phyloP scores from a whole-genome alignment of 2,797 vertebrate genomes.

The Cetoscarus ocellatus region DNA sequence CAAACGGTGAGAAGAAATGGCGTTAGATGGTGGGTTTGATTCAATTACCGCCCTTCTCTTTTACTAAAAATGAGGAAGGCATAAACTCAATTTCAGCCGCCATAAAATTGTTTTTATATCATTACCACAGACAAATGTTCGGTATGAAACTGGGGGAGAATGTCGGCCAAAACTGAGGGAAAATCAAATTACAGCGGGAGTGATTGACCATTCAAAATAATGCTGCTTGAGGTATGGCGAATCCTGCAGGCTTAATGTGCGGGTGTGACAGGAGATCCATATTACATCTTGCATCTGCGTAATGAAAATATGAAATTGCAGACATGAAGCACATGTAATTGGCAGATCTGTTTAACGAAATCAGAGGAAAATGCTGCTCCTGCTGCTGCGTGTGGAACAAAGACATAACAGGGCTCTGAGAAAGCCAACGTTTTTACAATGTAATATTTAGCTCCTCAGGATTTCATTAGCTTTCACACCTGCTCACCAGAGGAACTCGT shows the following conservation, averaged over 20 bases:
- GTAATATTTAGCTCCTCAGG: conserved; percentile 30
- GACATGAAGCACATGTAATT: conserved; percentile 82
- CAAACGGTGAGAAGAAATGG: conserved; percentile 60
- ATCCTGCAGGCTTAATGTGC: conserved; percentile 63
- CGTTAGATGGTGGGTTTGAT: conserved; percentile 69
- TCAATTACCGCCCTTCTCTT: conserved; percentile 69
- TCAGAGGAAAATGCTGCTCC: conserved; percentile 32
- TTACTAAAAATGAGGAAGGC: conserved; percentile 77
- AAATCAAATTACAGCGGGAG: conserved; percentile 70
- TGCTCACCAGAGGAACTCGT: conserved; percentile 46
- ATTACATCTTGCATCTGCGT: conserved; percentile 73
- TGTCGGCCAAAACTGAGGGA: conserved; percentile 59
- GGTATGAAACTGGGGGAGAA: conserved; percentile 66
- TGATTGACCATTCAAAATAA: conserved; percentile 80
- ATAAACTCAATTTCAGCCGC: conserved; percentile 76
- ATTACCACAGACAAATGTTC: conserved; percentile 77
- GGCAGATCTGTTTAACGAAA: conserved; percentile 72
- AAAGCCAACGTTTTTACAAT: conserved; percentile 25
- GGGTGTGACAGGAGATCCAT: conserved; percentile 74
- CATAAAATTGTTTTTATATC: conserved; percentile 77
- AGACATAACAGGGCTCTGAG: conserved; percentile 25
- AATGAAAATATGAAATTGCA: conserved; percentile 84
- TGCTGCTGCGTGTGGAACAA: conserved; percentile 32
- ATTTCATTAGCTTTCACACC: conserved; percentile 65
- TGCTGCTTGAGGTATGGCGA: conserved; percentile 69